Percentiles rank a stretch among this genome's conserved stretches.
Conservation (phyloP, 2,797 vertebrate species). For the Pseudochirops cupreus region DNA sequence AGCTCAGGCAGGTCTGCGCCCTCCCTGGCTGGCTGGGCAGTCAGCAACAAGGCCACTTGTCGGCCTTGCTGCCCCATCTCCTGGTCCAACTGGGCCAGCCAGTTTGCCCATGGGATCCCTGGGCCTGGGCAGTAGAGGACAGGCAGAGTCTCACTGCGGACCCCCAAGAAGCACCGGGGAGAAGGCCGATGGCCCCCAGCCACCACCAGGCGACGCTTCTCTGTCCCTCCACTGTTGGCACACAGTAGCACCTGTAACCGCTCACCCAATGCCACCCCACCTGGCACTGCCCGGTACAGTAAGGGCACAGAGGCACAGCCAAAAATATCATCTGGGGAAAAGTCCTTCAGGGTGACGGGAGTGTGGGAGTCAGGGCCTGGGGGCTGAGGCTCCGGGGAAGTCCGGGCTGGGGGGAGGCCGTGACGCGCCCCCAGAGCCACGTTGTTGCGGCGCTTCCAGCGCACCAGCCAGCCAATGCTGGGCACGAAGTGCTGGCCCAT, state of each 20-base stretch:
- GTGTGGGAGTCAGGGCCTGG: conserved; percentile 24
- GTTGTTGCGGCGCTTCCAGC: conserved; percentile 81
- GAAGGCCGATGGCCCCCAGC: conserved; percentile 60
- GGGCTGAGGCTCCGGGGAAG: neutral
- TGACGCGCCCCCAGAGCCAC: conserved; percentile 70
- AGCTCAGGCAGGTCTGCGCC: conserved; percentile 44
- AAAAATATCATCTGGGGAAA: conserved; percentile 77
- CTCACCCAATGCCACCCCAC: neutral
- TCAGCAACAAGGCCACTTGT: conserved; percentile 76
- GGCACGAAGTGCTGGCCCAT: conserved; percentile 80
- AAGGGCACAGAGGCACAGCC: conserved; percentile 74
- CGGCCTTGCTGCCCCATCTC: conserved; percentile 78
- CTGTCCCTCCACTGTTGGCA: conserved; percentile 75
- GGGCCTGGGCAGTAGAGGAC: conserved; percentile 71
- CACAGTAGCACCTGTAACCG: conserved; percentile 72
- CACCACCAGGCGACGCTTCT: conserved; percentile 69
- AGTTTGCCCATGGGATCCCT: conserved; percentile 71
- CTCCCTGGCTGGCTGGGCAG: conserved; percentile 41
- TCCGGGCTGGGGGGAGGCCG: conserved; percentile 8
- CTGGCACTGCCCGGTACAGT: conserved; percentile 70
- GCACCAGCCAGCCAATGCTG: conserved; percentile 81
- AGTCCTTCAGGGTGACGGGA: conserved; percentile 72
- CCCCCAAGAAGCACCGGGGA: conserved; percentile 68
- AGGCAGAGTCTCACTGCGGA: conserved; percentile 68
- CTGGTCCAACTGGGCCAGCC: conserved; percentile 75